Percentiles rank a stretch among this genome's conserved stretches.
phyloP scores from a whole-genome alignment of 2,113 vertebrate genomes.

The Myrmophylax atrothorax region DNA sequence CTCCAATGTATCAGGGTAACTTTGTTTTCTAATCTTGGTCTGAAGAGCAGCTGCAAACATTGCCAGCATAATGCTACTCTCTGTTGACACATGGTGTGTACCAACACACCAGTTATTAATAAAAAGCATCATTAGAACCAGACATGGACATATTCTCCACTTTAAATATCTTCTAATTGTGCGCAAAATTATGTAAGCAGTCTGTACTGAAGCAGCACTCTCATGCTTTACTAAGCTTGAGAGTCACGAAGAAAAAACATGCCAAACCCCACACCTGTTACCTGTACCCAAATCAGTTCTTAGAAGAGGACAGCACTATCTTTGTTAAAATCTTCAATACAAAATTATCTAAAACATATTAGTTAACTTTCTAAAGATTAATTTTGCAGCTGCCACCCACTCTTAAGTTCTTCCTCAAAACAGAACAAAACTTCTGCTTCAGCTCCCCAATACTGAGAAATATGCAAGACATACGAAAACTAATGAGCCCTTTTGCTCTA shows the following conservation, averaged over 20 bases:
- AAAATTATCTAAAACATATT: not conserved
- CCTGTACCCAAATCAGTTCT: not conserved
- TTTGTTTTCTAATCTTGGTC: not conserved
- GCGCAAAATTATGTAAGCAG: not conserved
- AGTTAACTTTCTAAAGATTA: not conserved
- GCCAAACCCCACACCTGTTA: not conserved
- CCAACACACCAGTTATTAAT: not conserved
- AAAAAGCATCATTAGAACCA: not conserved
- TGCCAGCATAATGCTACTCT: not conserved
- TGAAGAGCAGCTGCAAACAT: not conserved
- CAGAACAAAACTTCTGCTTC: not conserved
- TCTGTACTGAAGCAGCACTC: not conserved
- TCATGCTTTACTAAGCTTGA: not conserved
- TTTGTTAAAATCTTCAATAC: not conserved
- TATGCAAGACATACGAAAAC: not conserved
- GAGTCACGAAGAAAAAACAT: not conserved
- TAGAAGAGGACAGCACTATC: not conserved
- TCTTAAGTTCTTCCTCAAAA: not conserved
- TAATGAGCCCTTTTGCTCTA: not conserved
- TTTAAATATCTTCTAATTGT: not conserved
- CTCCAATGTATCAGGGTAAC: not conserved
- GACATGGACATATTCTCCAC: not conserved
- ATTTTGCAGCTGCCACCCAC: not conserved
- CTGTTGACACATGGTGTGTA: not conserved
- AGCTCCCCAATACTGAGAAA: not conserved